Percentiles rank a stretch among this genome's conserved stretches.
These are phyloP conservation scores for Columba guinea DNA, from an alignment of 2,797 vertebrate species.

Conservation along the genomic window DNA sequence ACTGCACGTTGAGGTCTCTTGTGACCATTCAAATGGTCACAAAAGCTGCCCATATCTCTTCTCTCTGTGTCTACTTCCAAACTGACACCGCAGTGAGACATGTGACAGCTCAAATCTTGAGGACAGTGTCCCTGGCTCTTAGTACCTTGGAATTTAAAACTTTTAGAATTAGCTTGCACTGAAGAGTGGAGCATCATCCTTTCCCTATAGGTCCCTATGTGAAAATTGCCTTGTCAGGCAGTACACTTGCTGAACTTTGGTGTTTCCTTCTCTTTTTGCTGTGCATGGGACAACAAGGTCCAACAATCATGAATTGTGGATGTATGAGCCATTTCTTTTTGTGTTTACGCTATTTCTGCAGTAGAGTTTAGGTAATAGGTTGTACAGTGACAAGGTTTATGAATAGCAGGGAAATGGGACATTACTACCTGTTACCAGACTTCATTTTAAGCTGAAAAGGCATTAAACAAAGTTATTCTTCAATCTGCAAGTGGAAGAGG, in stretches of 20 bases:
- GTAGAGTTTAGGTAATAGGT: not conserved
- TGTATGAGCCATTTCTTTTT: not conserved
- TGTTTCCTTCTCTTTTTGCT: not conserved
- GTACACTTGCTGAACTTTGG: rapidly evolving
- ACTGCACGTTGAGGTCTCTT: not conserved
- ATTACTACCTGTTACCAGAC: not conserved
- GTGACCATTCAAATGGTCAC: not conserved
- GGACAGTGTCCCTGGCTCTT: not conserved
- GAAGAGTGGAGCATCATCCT: not conserved
- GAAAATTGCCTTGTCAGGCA: not conserved
- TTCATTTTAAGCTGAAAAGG: not conserved
- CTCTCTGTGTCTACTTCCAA: not conserved
- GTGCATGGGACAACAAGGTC: not conserved
- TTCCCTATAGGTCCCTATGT: not conserved
- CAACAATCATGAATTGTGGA: not conserved
- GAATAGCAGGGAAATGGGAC: not conserved
- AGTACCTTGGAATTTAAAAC: not conserved
- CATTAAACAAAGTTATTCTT: not conserved
- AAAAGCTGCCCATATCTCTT: not conserved
- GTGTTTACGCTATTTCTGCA: not conserved
- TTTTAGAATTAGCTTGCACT: not conserved
- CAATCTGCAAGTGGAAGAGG: not conserved
- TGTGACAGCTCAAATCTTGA: not conserved
- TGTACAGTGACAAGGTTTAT: not conserved
- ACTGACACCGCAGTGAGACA: not conserved